Percentiles rank a stretch among this genome's conserved stretches.
phyloP scores from a whole-genome alignment of 2,888 invertebrate genomes.

The Andrena praecox region DNA sequence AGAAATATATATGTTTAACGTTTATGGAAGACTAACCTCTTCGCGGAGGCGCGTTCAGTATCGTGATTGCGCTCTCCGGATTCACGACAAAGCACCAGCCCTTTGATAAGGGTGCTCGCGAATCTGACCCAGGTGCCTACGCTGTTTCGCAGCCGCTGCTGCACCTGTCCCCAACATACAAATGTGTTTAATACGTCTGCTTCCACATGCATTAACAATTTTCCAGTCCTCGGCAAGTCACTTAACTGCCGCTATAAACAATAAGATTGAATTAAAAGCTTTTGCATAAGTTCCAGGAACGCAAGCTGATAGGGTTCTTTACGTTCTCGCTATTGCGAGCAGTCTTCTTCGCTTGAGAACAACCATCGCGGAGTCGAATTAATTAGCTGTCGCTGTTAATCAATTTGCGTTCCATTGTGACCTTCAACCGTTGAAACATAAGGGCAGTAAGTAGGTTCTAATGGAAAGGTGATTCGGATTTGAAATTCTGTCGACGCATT shows the following conservation, averaged over 20 bases:
- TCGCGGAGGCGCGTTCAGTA: conserved; percentile 81
- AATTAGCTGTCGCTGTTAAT: conserved; percentile 9
- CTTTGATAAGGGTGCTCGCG: conserved; percentile 99
- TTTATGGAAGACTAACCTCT: conserved; percentile 84
- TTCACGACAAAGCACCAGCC: conserved; percentile 92
- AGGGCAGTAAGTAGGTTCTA: conserved; percentile 7
- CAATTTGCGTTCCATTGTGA: conserved; percentile 38
- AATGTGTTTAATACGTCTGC: conserved; percentile 65
- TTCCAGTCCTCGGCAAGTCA: conserved; percentile 53
- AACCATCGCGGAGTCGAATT: background rate
- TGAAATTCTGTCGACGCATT: background rate
- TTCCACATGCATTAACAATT: conserved; percentile 46
- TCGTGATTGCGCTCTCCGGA: conserved; percentile 76
- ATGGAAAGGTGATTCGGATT: background rate
- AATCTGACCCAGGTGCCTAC: conserved; percentile 94
- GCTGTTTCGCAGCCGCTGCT: conserved; percentile 92
- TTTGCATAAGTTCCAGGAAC: conserved; percentile 22
- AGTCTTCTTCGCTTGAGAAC: background rate
- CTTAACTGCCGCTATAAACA: conserved; percentile 63
- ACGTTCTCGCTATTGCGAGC: background rate
- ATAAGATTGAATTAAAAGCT: conserved; percentile 57
- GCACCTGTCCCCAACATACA: conserved; percentile 90
- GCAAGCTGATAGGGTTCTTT: conserved; percentile 13
- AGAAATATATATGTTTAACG: conserved; percentile 67
- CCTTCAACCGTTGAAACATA: conserved; percentile 35